Evolutionary conservation across 2,888 invertebrate genomes (phyloP).

Genomic region (Pardosa pseudoannulata): DNA sequence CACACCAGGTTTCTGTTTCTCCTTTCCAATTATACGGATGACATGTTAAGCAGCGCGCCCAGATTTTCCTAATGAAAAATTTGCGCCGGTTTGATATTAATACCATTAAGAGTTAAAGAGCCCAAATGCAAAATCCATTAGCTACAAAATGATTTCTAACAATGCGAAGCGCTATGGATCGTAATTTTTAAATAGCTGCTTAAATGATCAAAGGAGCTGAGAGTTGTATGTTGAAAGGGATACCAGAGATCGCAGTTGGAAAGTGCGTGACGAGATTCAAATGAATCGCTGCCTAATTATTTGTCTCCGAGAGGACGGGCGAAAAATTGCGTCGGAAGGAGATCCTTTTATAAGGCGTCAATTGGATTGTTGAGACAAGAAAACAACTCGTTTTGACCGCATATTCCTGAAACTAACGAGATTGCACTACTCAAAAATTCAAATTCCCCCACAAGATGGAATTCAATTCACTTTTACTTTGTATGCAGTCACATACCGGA

Average conservation of each 20-base stretch:
- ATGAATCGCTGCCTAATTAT: constrained; percentile 60
- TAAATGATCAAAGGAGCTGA: constrained; percentile 65
- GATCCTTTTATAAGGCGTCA: constrained; percentile 45
- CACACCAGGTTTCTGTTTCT: constrained; percentile 39
- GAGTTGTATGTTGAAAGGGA: constrained; percentile 52
- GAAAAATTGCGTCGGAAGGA: constrained; percentile 14
- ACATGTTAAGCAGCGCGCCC: constrained; percentile 47
- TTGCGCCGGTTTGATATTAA: constrained; percentile 67
- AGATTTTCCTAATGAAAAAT: constrained; percentile 59
- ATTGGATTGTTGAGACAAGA: constrained; percentile 47
- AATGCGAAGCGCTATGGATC: constrained; percentile 55
- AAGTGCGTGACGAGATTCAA: constrained; percentile 51
- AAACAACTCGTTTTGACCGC: constrained; percentile 12
- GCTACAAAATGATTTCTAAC: constrained; percentile 64
- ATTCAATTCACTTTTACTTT: too few species aligned
- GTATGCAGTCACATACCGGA: too few species aligned
- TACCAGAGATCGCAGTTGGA: constrained; percentile 37
- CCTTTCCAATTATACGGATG: constrained; percentile 56
- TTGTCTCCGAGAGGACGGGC: constrained; percentile 31
- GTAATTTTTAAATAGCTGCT: constrained; percentile 68
- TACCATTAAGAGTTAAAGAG: constrained; percentile 70
- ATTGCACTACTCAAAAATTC: too few species aligned
- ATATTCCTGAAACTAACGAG: background rate
- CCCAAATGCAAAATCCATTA: constrained; percentile 70
- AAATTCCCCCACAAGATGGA: too few species aligned